These are phyloP conservation scores for Psophia crepitans DNA, from an alignment of 2,113 vertebrate species.

Conservation along the genomic window DNA sequence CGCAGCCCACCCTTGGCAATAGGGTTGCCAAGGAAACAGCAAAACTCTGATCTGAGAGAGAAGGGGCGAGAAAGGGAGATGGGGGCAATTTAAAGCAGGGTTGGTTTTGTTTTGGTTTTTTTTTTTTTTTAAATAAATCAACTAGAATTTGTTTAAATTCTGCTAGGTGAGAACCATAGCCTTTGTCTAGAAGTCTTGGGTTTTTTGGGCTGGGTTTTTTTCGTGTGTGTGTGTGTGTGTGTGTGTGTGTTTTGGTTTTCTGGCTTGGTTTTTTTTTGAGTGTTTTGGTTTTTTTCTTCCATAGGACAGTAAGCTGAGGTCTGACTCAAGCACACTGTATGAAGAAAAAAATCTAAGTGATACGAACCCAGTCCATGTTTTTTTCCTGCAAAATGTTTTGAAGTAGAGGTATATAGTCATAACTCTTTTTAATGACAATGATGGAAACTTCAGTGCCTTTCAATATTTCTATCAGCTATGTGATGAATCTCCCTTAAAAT, in stretches of 20 bases:
- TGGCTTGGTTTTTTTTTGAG: too few relatives aligned
- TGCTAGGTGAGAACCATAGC: fast-evolving
- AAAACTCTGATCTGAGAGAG: conserved; percentile 44
- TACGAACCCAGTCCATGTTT: not conserved
- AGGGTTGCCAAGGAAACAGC: conserved; percentile 72
- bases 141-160: not conserved
- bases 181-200: not conserved
- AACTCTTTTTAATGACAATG: not conserved
- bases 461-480: not conserved
- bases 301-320: not conserved
- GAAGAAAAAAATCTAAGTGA: not conserved
- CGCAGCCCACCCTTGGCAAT: conserved; percentile 67
- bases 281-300: not conserved
- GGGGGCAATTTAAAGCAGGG: conserved; percentile 6
- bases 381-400: not conserved
- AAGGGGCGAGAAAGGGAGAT: not conserved
- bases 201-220: not conserved
- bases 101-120: too few relatives aligned
- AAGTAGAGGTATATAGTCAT: not conserved
- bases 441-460: not conserved
- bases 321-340: not conserved
- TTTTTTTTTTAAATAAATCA: conserved; percentile 33
- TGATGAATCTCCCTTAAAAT: not conserved
- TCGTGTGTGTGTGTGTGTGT: too few relatives aligned
- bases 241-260: too few relatives aligned